Evolutionary conservation across 1,140 invertebrate genomes (phyloP).

Genomic region (Neoseiulus cucumeris): DNA sequence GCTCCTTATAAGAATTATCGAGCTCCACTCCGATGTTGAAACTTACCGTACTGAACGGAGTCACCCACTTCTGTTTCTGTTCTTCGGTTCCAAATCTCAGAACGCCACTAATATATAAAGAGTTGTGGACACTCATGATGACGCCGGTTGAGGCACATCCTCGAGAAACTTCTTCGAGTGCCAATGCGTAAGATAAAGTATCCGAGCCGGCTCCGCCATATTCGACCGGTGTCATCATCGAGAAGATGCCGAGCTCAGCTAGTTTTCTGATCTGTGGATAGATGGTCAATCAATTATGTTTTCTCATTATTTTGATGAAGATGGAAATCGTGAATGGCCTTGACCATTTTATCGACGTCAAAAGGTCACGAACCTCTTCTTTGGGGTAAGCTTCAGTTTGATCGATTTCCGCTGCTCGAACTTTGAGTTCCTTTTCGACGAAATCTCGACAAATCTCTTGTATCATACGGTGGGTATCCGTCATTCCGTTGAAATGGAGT

Average conservation of each 20-base stretch:
- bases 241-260: conserved; percentile 75
- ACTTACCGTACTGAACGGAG: conserved; percentile 39
- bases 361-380: conserved; percentile 38
- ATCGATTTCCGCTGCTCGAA: conserved; percentile 61
- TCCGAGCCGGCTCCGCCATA: conserved; percentile 69
- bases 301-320: too few relatives aligned
- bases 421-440: conserved; percentile 65
- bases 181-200: conserved; percentile 76
- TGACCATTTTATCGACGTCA: too few relatives aligned
- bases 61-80: conserved; percentile 60
- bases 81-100: conserved; percentile 52
- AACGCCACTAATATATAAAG: conserved; percentile 55
- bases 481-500: conserved; percentile 27
- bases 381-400: conserved; percentile 59
- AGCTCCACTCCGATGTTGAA: not conserved
- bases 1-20: not conserved
- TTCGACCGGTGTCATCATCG: conserved; percentile 52
- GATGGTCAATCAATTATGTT: too few relatives aligned
- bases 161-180: conserved; percentile 66
- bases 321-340: too few relatives aligned
- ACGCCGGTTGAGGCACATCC: conserved; percentile 62
- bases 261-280: conserved; percentile 55
- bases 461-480: conserved; percentile 79
- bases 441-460: conserved; percentile 75
- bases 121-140: conserved; percentile 73